phyloP scores from a whole-genome alignment of 2,113 vertebrate species.

The Cyanocitta stelleri region DNA sequence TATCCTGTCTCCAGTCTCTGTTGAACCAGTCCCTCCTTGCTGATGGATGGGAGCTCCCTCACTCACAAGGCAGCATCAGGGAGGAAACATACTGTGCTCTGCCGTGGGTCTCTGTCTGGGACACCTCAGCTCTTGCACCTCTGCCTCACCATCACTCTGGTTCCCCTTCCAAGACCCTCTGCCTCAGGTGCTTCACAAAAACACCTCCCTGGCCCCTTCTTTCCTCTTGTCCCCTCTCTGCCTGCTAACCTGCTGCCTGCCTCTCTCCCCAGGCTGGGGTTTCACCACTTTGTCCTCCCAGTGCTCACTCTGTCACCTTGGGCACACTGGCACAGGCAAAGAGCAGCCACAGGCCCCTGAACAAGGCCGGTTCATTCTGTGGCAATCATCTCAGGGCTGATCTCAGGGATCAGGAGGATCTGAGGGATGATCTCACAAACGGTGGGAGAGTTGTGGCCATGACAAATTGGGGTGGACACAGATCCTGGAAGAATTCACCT shows the following conservation, averaged over 20 bases:
- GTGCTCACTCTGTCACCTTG: neutral
- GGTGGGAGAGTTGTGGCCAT: neutral
- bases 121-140: accelerated
- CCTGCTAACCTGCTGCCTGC: neutral
- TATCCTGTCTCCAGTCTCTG: neutral
- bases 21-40: neutral
- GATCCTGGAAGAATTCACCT: neutral
- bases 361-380: neutral
- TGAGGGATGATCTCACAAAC: neutral
- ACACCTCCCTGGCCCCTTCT: neutral
- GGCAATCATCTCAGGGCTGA: neutral
- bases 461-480: neutral
- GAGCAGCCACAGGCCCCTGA: neutral
- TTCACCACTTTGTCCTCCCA: neutral
- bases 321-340: neutral
- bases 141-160: neutral
- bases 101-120: neutral
- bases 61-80: neutral
- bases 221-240: neutral
- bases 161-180: neutral
- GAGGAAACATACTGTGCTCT: neutral
- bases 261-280: neutral
- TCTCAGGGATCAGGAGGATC: neutral
- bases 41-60: neutral
- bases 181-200: neutral